phyloP scores from a whole-genome alignment of 2,888 invertebrate genomes.

The Heterodera filipjevi region DNA sequence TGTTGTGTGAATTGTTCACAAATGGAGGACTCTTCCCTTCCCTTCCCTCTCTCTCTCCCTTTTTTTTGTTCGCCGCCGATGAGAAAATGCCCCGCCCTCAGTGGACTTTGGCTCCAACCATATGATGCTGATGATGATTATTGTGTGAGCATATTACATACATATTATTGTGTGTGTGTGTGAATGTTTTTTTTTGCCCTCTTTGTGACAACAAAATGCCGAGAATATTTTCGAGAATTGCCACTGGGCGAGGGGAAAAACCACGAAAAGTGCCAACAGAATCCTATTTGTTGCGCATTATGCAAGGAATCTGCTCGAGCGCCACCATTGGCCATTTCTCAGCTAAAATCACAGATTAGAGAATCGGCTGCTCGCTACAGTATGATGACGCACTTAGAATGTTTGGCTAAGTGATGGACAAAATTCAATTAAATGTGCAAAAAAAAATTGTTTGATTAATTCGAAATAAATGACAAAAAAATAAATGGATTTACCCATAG shows the following conservation, averaged over 20 bases:
- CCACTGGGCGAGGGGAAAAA: neutral
- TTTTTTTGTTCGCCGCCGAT: too few species aligned
- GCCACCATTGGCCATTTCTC: neutral
- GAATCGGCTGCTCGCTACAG: too few species aligned
- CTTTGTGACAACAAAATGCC: neutral
- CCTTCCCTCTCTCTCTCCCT: neutral
- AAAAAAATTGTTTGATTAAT: too few species aligned
- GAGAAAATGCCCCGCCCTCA: neutral
- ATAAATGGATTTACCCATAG: neutral
- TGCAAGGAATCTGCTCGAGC: neutral
- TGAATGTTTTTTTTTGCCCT: too few species aligned
- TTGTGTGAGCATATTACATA: neutral
- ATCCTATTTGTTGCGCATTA: neutral
- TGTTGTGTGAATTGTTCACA: too few species aligned
- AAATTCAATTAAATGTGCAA: too few species aligned
- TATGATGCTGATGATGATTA: neutral
- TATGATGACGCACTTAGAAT: too few species aligned
- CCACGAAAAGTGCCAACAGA: neutral
- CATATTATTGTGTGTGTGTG: too few species aligned
- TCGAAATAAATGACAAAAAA: too few species aligned
- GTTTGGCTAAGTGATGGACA: too few species aligned
- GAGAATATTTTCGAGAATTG: neutral
- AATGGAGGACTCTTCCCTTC: too few species aligned
- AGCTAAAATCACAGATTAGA: too few species aligned
- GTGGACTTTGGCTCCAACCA: neutral